These are phyloP conservation scores for Rhombomys opimus DNA, from an alignment of 2,113 vertebrate genomes.

Conservation along the genomic window DNA sequence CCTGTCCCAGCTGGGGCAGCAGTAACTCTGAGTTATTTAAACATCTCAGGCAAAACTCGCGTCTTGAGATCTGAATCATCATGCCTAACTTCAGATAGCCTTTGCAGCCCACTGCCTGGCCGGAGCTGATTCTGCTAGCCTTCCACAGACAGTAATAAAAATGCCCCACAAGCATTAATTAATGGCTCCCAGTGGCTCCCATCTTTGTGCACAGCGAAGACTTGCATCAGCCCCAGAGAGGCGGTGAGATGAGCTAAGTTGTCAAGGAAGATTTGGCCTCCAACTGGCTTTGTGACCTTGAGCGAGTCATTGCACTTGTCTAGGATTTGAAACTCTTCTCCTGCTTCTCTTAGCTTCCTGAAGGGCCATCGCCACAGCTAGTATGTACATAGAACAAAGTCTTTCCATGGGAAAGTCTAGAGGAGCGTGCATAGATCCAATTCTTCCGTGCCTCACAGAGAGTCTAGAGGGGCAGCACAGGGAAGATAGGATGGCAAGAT, in stretches of 20 bases:
- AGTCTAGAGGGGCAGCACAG: not conserved
- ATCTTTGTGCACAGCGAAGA: not conserved
- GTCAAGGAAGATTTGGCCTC: not conserved
- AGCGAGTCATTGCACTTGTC: not conserved
- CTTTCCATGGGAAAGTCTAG: not conserved
- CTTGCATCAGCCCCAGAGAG: not conserved
- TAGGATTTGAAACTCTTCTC: not conserved
- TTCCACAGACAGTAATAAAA: slow-evolving; percentile 34
- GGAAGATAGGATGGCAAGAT: not conserved
- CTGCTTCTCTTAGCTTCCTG: not conserved
- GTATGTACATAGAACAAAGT: not conserved
- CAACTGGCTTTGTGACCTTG: slow-evolving; percentile 36
- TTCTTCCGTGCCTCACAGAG: not conserved
- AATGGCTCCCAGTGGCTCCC: not conserved
- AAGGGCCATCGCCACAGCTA: not conserved
- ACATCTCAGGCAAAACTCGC: slow-evolving; percentile 61
- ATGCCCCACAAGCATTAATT: slow-evolving; percentile 2
- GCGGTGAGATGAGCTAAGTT: not conserved
- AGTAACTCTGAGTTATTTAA: slow-evolving; percentile 72
- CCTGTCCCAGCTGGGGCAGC: slow-evolving; percentile 49
- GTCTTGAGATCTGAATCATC: slow-evolving; percentile 70
- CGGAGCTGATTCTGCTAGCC: slow-evolving; percentile 23
- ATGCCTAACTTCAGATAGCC: slow-evolving; percentile 46
- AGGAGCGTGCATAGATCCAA: not conserved
- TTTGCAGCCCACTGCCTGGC: slow-evolving; percentile 29